Base-by-base conservation (phyloP, 2,888 invertebrate genomes). In the Aleiodes alternator region DNA sequence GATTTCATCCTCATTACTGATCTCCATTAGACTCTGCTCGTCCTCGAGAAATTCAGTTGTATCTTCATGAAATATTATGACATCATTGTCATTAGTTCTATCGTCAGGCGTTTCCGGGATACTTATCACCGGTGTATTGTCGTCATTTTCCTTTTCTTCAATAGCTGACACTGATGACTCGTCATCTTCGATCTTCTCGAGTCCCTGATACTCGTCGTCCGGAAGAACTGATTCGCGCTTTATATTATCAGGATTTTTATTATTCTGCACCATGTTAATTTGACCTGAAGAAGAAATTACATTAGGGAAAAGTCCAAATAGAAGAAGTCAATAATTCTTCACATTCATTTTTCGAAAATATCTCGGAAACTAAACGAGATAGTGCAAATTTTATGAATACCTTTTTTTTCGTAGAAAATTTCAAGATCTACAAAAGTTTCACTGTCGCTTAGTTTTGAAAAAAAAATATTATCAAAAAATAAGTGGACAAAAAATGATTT, bases 191-290 rank as follows among this genome's bases (percentile, higher is more conserved):
- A 64, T 51, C 8, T 71, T 69, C 16, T 55, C 50, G 11, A 73
- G 8, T n/a, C 68, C 16, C 66, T 66, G 73, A 29, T 70, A 31
- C 50, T 59, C 55, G 16, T 59, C 66, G 9, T 29, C 48, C 16
- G 29, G 23, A 5, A 64, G 23, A 69, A 61, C 53, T 11, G 69
- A 48, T 9, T 77, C 64, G 80, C 80, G 9, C 72, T 79, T 78
- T 56, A 76, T 79, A 68, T 80, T 61, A 12, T 82, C 81, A 34
- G 51, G 34, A 4, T 77, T 72, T 23, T 83, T 83, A 75, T 81
- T 80, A 66, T 85, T 85, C 12, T 85, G 84, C 38, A 86, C 72
- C 16, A 87, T 82, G 81, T 86, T 83, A 70, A 87, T 84, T 64
- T 86, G 85, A 59, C 87, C 87, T 87, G 69, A 59, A 78, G 70